A percentile compares a stretch with the other conserved stretches of the same genome.
Conservation (phyloP, 2,888 invertebrate species). For the Cataglyphis livida region DNA sequence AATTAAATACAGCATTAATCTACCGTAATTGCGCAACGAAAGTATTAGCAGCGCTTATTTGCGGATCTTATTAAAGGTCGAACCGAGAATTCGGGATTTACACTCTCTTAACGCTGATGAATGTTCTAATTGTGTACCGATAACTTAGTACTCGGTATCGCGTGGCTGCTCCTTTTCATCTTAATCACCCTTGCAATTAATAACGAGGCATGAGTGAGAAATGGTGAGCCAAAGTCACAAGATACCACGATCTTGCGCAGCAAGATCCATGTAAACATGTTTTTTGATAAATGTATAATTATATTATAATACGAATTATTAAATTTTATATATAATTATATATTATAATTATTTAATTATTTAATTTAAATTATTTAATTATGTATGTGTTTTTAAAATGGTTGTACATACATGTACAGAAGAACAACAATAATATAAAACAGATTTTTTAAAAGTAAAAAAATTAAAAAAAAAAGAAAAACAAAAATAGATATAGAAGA, state of each 20-base stretch:
- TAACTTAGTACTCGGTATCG: constrained; percentile 13
- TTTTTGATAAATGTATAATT: background rate
- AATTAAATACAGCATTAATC: constrained; percentile 53
- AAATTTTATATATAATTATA: too few species aligned
- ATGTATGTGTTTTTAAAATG: background rate
- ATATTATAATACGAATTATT: background rate
- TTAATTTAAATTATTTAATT: background rate
- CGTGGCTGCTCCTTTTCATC: constrained; percentile 18
- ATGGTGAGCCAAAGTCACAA: background rate
- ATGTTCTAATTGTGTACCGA: constrained; percentile 42
- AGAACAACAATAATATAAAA: background rate
- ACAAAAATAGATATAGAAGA: background rate
- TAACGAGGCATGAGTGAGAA: constrained; percentile 4
- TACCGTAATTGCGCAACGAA: constrained; percentile 48
- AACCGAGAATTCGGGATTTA: constrained; percentile 34
- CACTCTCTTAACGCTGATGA: constrained; percentile 48
- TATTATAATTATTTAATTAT: too few species aligned
- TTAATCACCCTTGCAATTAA: constrained; percentile 46
- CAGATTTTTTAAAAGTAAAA: background rate
- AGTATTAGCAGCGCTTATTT: constrained; percentile 46
- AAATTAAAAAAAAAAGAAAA: background rate
- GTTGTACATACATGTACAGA: background rate
- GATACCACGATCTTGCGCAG: background rate
- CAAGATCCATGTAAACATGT: too few species aligned
- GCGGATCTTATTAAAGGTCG: constrained; percentile 33